These are phyloP conservation scores for Isurus oxyrinchus DNA, from an alignment of 2,113 vertebrate genomes.

Conservation along the genomic window DNA sequence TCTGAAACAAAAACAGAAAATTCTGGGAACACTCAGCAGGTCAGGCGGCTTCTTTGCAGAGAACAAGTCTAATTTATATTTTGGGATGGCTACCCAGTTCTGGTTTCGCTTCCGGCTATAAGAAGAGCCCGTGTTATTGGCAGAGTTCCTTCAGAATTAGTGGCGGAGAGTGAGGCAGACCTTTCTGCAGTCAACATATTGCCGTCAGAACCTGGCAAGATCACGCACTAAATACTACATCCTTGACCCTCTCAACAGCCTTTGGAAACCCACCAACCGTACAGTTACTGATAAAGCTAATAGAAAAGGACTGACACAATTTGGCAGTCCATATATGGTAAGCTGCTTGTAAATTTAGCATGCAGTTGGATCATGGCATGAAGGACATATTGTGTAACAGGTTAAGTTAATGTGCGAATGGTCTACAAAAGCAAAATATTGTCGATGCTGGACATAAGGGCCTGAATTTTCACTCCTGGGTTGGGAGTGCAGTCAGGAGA, in stretches of 20 bases:
- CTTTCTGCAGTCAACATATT: not conserved
- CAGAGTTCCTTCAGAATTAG: not conserved
- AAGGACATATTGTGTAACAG: not conserved
- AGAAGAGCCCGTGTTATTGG: not conserved
- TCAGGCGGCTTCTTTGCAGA: not conserved
- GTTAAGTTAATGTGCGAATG: not conserved
- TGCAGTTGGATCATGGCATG: not conserved
- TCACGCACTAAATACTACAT: not conserved
- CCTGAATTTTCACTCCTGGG: too few species aligned
- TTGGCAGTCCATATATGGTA: not conserved
- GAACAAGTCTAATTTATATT: not conserved
- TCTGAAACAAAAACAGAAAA: not conserved
- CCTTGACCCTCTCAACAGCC: not conserved
- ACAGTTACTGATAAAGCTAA: not conserved
- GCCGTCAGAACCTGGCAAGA: not conserved
- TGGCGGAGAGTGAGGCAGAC: not conserved
- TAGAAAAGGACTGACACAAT: not conserved
- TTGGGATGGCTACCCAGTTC: not conserved
- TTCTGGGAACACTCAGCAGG: not conserved
- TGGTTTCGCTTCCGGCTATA: not conserved
- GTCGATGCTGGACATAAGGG: too few species aligned
- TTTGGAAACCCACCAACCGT: not conserved
- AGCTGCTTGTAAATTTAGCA: not conserved
- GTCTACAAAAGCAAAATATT: not conserved
- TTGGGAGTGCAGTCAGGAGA: too few species aligned